Evolutionary conservation across 2,113 vertebrate genomes (phyloP).

Genomic region (Vidua macroura): DNA sequence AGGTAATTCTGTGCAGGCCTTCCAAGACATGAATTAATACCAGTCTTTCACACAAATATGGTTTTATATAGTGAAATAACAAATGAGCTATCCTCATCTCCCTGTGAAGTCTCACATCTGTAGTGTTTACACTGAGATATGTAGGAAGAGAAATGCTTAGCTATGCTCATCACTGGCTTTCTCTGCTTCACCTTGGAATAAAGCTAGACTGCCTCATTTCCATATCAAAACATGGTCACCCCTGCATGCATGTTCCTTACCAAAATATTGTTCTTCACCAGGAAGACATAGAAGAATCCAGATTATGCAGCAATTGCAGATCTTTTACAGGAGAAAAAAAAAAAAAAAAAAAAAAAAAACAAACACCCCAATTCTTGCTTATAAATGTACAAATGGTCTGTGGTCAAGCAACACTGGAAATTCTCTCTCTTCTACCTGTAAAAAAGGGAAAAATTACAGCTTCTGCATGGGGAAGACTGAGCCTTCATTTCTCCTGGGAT

Average conservation of each 20-base stretch:
- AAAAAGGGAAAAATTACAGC: background rate
- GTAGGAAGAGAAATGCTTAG: background rate
- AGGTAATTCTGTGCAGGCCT: conserved; percentile 17
- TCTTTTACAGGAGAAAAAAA: background rate
- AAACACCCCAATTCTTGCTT: background rate
- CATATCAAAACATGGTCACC: background rate
- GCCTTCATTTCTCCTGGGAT: background rate
- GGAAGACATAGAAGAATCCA: background rate
- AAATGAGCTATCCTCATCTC: conserved; percentile 19
- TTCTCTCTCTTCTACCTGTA: background rate
- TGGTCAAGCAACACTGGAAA: background rate
- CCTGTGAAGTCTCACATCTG: background rate
- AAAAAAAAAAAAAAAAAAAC: background rate
- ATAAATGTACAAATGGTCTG: background rate
- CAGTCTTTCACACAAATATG: conserved; percentile 29
- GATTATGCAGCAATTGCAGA: background rate
- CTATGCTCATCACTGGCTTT: background rate
- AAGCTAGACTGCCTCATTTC: background rate
- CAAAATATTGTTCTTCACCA: background rate
- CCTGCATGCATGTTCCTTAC: rapidly evolving
- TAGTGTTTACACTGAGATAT: background rate
- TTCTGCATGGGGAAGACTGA: background rate
- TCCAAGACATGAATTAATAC: conserved; percentile 34
- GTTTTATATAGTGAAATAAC: background rate
- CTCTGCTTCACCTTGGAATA: conserved; percentile 4